Conservation (phyloP, 2,113 vertebrate genomes). For the Martes martes region DNA sequence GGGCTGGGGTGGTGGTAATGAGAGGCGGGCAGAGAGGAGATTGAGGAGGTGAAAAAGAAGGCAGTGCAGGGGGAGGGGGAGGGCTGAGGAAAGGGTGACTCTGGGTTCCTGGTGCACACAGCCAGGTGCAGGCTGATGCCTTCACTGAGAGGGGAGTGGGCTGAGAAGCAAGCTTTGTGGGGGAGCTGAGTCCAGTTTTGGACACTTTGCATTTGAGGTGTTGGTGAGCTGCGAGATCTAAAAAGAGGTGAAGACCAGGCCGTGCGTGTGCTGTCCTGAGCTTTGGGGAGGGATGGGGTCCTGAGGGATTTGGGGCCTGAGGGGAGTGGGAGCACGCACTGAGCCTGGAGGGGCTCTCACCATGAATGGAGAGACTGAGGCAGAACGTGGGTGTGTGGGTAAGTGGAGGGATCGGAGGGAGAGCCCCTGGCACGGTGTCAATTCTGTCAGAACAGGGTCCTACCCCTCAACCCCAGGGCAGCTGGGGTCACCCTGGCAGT, state of each 20-base stretch:
- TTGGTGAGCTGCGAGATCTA: background rate
- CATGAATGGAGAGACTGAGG: background rate
- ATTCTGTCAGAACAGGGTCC: background rate
- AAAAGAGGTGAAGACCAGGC: background rate
- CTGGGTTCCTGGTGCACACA: too few species aligned
- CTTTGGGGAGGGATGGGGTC: background rate
- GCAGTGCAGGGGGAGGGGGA: too few species aligned
- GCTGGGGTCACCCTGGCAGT: background rate
- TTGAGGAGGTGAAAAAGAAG: background rate
- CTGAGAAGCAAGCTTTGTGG: background rate
- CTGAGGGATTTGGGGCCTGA: background rate
- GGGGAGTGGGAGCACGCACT: accelerated
- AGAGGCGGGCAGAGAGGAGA: background rate
- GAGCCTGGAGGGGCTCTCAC: background rate
- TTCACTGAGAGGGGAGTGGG: background rate
- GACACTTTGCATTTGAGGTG: background rate
- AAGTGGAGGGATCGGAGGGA: background rate
- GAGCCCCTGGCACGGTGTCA: background rate
- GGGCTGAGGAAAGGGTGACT: background rate
- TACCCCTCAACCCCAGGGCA: background rate
- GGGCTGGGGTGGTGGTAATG: too few species aligned
- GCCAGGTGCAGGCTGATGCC: accelerated
- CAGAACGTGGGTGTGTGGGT: background rate
- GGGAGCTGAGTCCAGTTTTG: background rate
- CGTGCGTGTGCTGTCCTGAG: background rate